Evolutionary conservation across 1,140 invertebrate species (phyloP), one percentile per base, ranked within the genome.

Genomic region (Drosophila bifasciata): DNA sequence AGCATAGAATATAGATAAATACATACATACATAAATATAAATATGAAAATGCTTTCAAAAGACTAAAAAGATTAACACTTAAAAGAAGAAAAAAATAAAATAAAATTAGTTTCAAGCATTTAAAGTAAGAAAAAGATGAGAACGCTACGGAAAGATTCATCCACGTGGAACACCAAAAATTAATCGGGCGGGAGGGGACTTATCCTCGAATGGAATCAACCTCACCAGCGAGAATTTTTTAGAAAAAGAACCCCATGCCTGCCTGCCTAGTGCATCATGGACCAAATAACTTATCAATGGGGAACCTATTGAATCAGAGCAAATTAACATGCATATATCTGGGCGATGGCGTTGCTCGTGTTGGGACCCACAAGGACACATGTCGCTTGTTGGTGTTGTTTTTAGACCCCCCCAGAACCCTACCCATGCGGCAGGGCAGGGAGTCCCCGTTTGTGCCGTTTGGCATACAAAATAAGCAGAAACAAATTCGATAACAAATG

Each of bases 401-500:
- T 46, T 52, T 11, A 15, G 28, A n/a, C 6, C 66, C 48, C 56
- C 52, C 16, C 36, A 59, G 49, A 19, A 25, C 8, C 45, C 55
- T 39, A 41, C 51, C 41, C 40, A 32, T 67, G 63, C 32, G 45
- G 16, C 28, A 13, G 58, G 60, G 45, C 41, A 63, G 64, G 32
- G 3, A 36, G 11, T 36, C 28, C 51, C 28, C 51, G 66, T 39
- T 72, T 46, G 60, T 55, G 68, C 63, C 53, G 77, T 44, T 62
- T 58, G 77, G 77, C 81, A 85, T 85, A 81, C 77, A 45, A 86
- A 85, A 86, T 85, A 77, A 79, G 80, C 76, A 77, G 62, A 72
- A 76, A 72, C 81, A 85, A 86, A 86, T 88, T 88, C 83, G 83
- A 86, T 86, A 86, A 86, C 83, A 86, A 86, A 86, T 86, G 83